Evolutionary conservation across 2,888 invertebrate genomes (phyloP), one percentile per base, ranked within the genome.

Genomic region (Plebejus anna): DNA sequence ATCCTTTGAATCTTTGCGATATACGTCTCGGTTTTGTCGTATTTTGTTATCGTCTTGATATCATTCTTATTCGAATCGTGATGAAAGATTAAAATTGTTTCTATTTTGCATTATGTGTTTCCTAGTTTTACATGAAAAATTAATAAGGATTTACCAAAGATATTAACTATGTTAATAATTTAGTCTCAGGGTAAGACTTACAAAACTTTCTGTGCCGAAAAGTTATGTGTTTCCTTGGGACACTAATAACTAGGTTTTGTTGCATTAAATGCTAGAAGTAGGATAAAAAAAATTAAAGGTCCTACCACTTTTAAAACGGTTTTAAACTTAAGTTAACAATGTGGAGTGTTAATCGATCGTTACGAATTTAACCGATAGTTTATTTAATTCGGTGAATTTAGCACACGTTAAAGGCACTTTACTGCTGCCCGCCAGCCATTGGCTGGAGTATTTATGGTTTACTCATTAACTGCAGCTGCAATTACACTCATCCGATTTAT

Each of bases 351-450:
- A 73, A 73, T 73, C 47, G 47, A 51, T 73, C 51, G 51, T 32
- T 22, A 51, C 13, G 72, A 73, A 51, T 73, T 73, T 73, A 73
- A 51, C 73, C 55, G 47, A 73, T 51, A 73, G 51, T 73, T 73
- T 73, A 73, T 73, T 73, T 73, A 73, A 73, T 73, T 73, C 73
- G 51, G 51, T 73, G 42, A 73, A 73, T 73, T 73, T 73, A 73
- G 73, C 73, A 73, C 73, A 73, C 73, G 73, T 73, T 73, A 55
- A 72, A 73, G 51, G 73, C 73, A 73, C 55, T 73, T 73, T 55
- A 73, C 73, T 73, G 73, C 73, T 73, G 16, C 73, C 51, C 55
- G 73, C 73, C 73, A 73, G 55, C 73, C 55, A 55, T 73, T 73
- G 73, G 32, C 73, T 32, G 73, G 6, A 73, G 47, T 73, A 73